These are phyloP conservation scores for Otis tarda DNA, from an alignment of 2,113 vertebrate genomes.

Conservation along the genomic window DNA sequence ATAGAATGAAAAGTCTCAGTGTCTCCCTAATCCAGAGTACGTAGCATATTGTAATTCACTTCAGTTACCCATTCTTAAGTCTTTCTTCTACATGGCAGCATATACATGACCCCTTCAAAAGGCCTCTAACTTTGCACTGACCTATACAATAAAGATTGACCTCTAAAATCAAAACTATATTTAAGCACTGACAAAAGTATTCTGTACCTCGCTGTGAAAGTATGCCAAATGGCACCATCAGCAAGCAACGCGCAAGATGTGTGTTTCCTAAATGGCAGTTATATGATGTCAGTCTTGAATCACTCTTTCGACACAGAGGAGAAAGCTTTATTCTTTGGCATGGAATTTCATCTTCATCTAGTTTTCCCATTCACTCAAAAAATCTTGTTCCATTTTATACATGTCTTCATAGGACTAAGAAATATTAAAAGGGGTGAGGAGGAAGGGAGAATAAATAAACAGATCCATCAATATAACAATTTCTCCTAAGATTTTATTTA, in stretches of 20 bases:
- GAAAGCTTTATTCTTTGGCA: background rate
- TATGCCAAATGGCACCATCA: background rate
- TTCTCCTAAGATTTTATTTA: background rate
- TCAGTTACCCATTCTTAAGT: background rate
- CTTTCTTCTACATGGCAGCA: background rate
- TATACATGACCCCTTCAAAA: background rate
- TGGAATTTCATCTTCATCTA: background rate
- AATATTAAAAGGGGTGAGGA: background rate
- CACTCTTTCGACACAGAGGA: background rate
- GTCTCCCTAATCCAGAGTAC: background rate
- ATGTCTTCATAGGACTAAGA: background rate
- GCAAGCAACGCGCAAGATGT: background rate
- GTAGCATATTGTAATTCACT: background rate
- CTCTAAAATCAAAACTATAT: background rate
- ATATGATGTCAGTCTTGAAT: background rate
- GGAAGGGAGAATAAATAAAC: background rate
- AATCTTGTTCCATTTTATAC: background rate
- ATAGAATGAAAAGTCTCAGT: background rate
- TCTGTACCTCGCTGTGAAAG: background rate
- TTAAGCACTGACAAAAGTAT: background rate
- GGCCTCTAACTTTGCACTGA: background rate
- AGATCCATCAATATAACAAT: background rate
- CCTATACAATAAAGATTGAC: background rate
- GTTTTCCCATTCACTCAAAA: background rate
- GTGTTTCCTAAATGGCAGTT: background rate